Evolutionary conservation across 2,113 vertebrate species (phyloP), one percentile per base, ranked within the genome.

Genomic region (Triplophysa tibetana): DNA sequence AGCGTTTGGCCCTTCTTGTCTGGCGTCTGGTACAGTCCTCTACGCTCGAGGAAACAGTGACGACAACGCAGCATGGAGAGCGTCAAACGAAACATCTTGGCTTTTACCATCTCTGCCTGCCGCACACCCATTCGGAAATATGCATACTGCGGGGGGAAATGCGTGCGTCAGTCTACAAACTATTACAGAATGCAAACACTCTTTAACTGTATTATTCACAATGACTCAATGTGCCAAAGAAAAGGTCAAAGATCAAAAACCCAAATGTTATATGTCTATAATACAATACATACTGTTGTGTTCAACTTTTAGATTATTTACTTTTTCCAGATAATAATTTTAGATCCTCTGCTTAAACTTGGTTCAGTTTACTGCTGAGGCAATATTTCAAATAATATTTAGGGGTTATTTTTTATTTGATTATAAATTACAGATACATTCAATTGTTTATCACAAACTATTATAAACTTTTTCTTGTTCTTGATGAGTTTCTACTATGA

Each of bases 111-210:
- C 45, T 94, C 94, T 1, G 73, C 70, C 19, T 98, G 97, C 77
- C 73, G 91, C 38, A 97, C 58, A 0, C 97, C 97, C 98, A 99
- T 98, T 87, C 97, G 90, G 85, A 98, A 99, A 88, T 96, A 98
- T 0, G 87, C 94, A 11, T 98, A 99, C 98, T 99, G 92, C 10
- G 63, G n/a, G 21, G 13, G 14, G 26, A 56, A 13, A 75, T 14
- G 52, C 0, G 1, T 1, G 52, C 60, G 23, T 56, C 14, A 70
- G 19, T 33, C 26, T 38, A 33, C 5, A 33, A 65, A 14, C n/a
- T 12, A 75, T 19, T 17, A 23, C 16, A 10, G 65, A 76, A 9
- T n/a, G 54, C 23, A 11, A 68, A 41, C 38, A 6, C 6, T 54
- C 14, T 1, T 24, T 10, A 38, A 38, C 52, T 72, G 12, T 19